Base-by-base conservation (phyloP, 2,888 invertebrate species). In the Erynnis tages region DNA sequence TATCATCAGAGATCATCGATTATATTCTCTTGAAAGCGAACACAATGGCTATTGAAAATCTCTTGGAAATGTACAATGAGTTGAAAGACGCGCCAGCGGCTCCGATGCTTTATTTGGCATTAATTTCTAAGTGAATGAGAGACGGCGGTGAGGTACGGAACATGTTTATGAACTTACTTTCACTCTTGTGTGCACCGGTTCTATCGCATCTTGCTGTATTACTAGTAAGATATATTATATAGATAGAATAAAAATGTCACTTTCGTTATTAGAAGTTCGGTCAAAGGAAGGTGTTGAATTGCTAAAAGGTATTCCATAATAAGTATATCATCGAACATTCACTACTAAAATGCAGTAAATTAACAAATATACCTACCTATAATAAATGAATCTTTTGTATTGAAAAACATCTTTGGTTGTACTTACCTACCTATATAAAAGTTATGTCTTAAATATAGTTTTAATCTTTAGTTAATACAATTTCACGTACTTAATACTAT, bases 111-210 rank as follows among this genome's bases (percentile, higher is more conserved):
- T 13, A 6, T 21, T 47, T 48, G 19, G 19, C n/a, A 27, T 21
- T 43, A 30, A 38, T 38, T 21, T 37, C 14, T 8, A 38, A 38
- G 11, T 10, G 4, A 16, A 34, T 34, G 8, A n/a, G 34, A 27
- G 16, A 10, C 19, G 37, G 19, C 14, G 47, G 17, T 29, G 16
- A 38, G 27, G n/a, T 16, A 17, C 32, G 32, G 32, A 34, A 32
- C 44, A 23, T 32, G 44, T 45, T 45, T 45, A 45, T 45, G 14
- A 45, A 21, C 21, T 32, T 21, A 45, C 44, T 45, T 45, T 45
- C 44, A 45, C 45, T 45, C 10, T 19, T 8, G 11, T 23, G 23
- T 21, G 23, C 23, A 38, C 38, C 38, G 38, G 23, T 38, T 35
- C 17, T 16, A 35, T 35, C 16, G n/a, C 35, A 10, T 16, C 10